Percentiles rank a stretch among this genome's conserved stretches.
These are phyloP conservation scores for Anadara kagoshimensis DNA, from an alignment of 1,140 invertebrate species.

Conservation along the genomic window DNA sequence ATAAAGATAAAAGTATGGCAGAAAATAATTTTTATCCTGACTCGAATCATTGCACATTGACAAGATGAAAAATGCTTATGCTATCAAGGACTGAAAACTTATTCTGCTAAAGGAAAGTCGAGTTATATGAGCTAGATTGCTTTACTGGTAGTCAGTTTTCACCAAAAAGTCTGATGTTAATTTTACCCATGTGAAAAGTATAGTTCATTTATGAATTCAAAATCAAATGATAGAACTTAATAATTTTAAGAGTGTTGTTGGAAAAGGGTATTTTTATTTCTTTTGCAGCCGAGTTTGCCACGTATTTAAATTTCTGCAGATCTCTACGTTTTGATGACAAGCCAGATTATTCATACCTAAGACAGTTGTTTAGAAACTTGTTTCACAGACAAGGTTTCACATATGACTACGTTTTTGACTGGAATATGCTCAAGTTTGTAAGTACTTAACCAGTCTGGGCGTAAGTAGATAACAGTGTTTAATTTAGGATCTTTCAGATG, in stretches of 20 bases:
- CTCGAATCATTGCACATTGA: too few species aligned
- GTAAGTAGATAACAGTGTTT: too few species aligned
- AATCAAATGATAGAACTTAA: background rate
- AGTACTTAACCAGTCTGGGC: constrained; percentile 47
- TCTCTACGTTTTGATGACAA: constrained; percentile 79
- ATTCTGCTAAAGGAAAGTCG: too few species aligned
- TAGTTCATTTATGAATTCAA: background rate
- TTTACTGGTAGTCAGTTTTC: too few species aligned
- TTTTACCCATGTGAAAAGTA: too few species aligned
- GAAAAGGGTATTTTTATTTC: constrained; percentile 20
- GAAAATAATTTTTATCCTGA: too few species aligned
- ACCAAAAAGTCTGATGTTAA: too few species aligned
- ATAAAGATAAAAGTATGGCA: too few species aligned
- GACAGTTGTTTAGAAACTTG: constrained; percentile 78
- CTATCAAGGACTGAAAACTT: too few species aligned
- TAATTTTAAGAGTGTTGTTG: background rate
- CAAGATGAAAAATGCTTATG: too few species aligned
- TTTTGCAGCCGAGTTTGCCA: constrained; percentile 77
- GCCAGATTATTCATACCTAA: constrained; percentile 79
- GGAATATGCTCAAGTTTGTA: constrained; percentile 79
- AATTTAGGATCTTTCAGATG: too few species aligned
- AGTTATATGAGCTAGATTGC: too few species aligned
- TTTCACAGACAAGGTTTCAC: constrained; percentile 79
- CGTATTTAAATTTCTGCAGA: constrained; percentile 80
- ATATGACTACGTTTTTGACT: constrained; percentile 81